Evolutionary conservation across 2,888 invertebrate species (phyloP).

Genomic region (Lobophora halterata): DNA sequence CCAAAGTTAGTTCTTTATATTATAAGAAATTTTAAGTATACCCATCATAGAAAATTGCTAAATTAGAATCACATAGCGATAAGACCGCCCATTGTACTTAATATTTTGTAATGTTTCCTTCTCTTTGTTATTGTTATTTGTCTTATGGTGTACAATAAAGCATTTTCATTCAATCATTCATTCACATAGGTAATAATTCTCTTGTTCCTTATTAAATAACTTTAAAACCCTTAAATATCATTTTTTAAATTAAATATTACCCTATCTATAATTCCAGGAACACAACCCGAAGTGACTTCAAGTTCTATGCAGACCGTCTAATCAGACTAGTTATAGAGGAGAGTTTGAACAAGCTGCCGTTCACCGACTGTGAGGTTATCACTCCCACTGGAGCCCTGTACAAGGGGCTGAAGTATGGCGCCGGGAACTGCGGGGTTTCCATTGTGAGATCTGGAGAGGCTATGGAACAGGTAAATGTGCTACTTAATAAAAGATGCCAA

Average conservation of each 20-base stretch:
- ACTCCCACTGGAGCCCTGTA: slow-evolving; percentile 97
- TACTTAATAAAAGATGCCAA: too few species aligned
- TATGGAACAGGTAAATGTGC: slow-evolving; percentile 94
- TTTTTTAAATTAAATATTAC: too few species aligned
- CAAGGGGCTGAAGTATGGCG: slow-evolving; percentile 95
- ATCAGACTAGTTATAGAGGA: slow-evolving; percentile 99
- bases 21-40: too few species aligned
- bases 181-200: too few species aligned
- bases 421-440: slow-evolving; percentile 99
- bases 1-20: too few species aligned
- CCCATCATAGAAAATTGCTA: too few species aligned
- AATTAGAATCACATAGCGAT: too few species aligned
- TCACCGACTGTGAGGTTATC: slow-evolving; percentile 92
- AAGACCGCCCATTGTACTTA: too few species aligned
- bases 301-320: slow-evolving; percentile 98
- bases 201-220: not conserved
- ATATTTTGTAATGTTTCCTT: too few species aligned
- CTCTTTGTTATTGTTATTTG: too few species aligned
- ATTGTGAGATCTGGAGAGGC: slow-evolving; percentile 97
- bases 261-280: slow-evolving; percentile 82
- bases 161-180: too few species aligned
- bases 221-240: not conserved
- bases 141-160: too few species aligned
- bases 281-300: slow-evolving; percentile 96
- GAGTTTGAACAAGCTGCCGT: slow-evolving; percentile 97